Base-by-base conservation (phyloP, 2,888 invertebrate genomes). In the Epinotia brunnichana region DNA sequence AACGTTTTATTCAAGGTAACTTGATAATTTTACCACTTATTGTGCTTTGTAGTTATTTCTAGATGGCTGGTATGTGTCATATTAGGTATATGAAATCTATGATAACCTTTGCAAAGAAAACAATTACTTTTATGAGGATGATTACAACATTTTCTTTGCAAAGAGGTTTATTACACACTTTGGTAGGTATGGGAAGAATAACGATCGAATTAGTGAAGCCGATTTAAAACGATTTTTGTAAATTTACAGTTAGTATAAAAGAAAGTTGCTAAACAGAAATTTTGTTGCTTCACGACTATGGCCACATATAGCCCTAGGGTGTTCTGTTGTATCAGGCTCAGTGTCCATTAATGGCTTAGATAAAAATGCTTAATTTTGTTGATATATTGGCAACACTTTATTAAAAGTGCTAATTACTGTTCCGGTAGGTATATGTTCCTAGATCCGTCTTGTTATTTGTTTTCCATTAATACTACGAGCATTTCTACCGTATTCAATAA, bases 401-500 rank as follows among this genome's bases (percentile, higher is more conserved):
- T 75, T 77, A 76, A 75, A 78, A 85, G 83, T 83, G 80, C 80
- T 85, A 82, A 78, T 77, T 54, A 74, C 76, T 79, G 81, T 78
- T 76, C 80, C 85, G 85, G 89, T 88, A 88, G 92, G 92, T 93
- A 91, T 91, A 93, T 91, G 92, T 93, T 93, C 92, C 92, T 93
- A 93, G 86, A 87, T 88, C 91, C 89, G 91, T 92, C 90, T 90
- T 84, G 87, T 92, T 91, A 89, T 91, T 92, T 92, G 92, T 92
- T 92, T 91, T 90, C 88, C 90, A 90, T 90, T 90, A 87, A 86
- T 88, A 88, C 85, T 91, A 91, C 89, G 89, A 91, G 85, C 93
- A 92, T 92, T 92, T 92, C 93, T 92, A 92, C 93, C 92, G 90
- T 92, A 93, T 90, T 92, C 93, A 92, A 92, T 93, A 93, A 93